Base-by-base conservation (phyloP, 1,140 invertebrate genomes). In the Drosophila nebulosa region DNA sequence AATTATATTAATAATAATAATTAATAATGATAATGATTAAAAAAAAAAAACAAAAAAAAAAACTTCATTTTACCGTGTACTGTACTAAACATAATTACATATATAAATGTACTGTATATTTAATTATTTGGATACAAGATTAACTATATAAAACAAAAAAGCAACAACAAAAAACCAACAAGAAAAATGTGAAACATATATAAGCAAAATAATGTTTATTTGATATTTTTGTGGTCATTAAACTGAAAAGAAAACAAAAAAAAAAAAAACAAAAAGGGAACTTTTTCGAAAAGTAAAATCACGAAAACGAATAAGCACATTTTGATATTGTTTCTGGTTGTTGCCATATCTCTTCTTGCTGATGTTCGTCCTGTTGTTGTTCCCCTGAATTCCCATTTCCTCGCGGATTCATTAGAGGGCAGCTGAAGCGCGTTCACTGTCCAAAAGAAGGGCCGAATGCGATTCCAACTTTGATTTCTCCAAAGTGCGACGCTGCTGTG, bases 81-180 rank as follows among this genome's bases (percentile, higher is more conserved):
- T 78, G 83, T 78, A 86, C 83, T 86, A 88, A 88, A 88, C 56
- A 76, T 86, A 86, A 86, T 81, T 78, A 46, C 39, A 46, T 18
- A 46, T 46, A 81, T 85, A 85, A 72, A 88, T 81, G 78, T 86
- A 86, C 83, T 86, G 81, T 85, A 85, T 85, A 86, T 85, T 86
- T 86, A 85, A 80, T 75, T 86, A 86, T 78, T 85, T 85, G 81
- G 74, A 86, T 86, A 85, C 78, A 85, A 85, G 46, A 46, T 21
- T 16, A 73, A 70, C 61, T 63, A 32, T 32, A 32, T n/a, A 80
- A 74, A 67, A 79, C 9, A 42, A 30, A 14, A 12, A 12, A 22
- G 22, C 64, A 62, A 39, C 32, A 35, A n/a, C n/a, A 32, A 39
- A 64, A 69, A 16, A 50, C 22, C 51, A 63, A 64, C 50, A 57